phyloP scores from a whole-genome alignment of 2,797 vertebrate genomes.

The Zenarchopterus dispar region DNA sequence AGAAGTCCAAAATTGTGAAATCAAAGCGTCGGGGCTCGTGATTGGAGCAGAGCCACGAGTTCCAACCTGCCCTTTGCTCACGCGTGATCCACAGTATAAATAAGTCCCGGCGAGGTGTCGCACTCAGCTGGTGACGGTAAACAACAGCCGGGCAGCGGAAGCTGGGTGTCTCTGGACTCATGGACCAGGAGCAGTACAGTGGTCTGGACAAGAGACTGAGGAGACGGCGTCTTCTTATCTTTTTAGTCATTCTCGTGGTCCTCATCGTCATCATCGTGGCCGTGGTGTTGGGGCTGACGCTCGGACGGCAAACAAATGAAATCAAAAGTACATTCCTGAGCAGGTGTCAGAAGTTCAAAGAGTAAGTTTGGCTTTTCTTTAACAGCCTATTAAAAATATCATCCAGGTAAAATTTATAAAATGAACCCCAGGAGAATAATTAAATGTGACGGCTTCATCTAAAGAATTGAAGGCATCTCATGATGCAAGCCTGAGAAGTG shows the following conservation, averaged over 20 bases:
- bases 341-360: slow-evolving; percentile 43
- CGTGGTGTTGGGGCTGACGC: slow-evolving; percentile 4
- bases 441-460: no score
- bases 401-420: no score
- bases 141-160: not conserved
- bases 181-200: no score
- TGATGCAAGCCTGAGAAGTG: no score
- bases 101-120: not conserved
- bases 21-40: no score
- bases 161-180: no score
- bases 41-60: no score
- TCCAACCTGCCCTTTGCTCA: not conserved
- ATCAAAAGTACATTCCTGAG: slow-evolving; percentile 6
- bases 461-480: no score
- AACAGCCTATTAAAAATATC: not conserved
- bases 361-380: slow-evolving; percentile 21
- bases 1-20: no score
- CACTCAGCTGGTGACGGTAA: not conserved
- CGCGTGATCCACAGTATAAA: not conserved
- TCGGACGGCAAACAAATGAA: rapidly evolving
- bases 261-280: not conserved
- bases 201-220: not conserved
- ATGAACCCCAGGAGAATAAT: no score
- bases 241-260: rapidly evolving
- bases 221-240: rapidly evolving